These are phyloP conservation scores for Anthonomus grandis DNA, from an alignment of 1,140 invertebrate genomes.

Conservation along the genomic window DNA sequence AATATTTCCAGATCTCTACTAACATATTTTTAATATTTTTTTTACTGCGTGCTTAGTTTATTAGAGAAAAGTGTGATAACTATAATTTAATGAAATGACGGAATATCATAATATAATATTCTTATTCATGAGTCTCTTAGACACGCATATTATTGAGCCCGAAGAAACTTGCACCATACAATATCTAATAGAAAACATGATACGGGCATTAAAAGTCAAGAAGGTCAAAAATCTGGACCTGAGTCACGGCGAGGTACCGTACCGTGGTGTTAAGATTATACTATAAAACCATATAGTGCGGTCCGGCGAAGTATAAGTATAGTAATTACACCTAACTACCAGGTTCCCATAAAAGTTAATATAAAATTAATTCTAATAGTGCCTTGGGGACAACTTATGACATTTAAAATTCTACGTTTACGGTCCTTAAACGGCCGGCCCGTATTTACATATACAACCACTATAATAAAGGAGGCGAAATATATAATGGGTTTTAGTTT, in stretches of 20 bases:
- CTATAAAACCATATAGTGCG: slow-evolving; percentile 23
- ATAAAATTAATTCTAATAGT: slow-evolving; percentile 28
- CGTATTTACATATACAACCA: slow-evolving; percentile 7
- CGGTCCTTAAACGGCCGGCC: not conserved
- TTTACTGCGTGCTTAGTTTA: no score
- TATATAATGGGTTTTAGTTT: no score
- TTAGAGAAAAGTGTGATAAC: no score
- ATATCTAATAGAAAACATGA: slow-evolving; percentile 23
- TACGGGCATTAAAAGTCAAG: slow-evolving; percentile 17
- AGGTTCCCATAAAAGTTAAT: slow-evolving; percentile 21
- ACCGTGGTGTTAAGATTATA: slow-evolving; percentile 26
- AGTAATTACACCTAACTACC: slow-evolving; percentile 23
- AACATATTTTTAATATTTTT: no score
- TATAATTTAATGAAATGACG: no score
- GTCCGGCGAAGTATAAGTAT: slow-evolving; percentile 10
- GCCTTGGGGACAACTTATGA: slow-evolving; percentile 20
- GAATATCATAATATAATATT: no score
- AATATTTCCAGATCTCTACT: no score
- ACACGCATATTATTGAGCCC: no score
- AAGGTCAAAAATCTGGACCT: slow-evolving; percentile 24
- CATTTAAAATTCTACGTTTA: slow-evolving; percentile 19
- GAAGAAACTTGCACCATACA: no score
- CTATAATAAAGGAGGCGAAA: no score
- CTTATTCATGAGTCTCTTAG: no score
- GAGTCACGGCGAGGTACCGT: slow-evolving; percentile 19